Percentiles rank a stretch among this genome's conserved stretches.
Evolutionary conservation across 2,888 invertebrate genomes (phyloP).

Genomic region (Linyphia triangularis): DNA sequence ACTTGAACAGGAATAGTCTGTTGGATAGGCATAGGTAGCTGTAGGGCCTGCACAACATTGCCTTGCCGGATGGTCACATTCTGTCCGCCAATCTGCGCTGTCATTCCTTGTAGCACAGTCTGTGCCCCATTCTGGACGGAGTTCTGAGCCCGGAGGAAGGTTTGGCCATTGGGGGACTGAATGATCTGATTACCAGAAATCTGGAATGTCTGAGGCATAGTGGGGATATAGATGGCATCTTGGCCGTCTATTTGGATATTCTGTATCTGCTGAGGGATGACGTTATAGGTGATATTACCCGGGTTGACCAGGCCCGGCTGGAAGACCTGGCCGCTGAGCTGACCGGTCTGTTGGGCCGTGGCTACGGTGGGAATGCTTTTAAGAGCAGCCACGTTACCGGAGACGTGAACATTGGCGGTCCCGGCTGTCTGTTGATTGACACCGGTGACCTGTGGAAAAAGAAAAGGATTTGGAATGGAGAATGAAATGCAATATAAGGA

Average conservation of each 20-base stretch:
- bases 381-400: constrained; percentile 72
- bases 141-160: constrained; percentile 82
- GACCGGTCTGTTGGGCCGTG: constrained; percentile 78
- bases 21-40: constrained; percentile 79
- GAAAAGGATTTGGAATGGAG: too few species aligned
- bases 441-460: constrained; percentile 78
- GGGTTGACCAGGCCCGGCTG: constrained; percentile 68
- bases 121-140: constrained; percentile 71
- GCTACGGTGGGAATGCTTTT: constrained; percentile 68
- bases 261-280: constrained; percentile 86
- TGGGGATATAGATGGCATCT: constrained; percentile 93
- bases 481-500: too few species aligned
- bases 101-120: constrained; percentile 73
- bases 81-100: constrained; percentile 82
- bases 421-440: constrained; percentile 69
- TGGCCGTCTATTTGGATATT: constrained; percentile 90
- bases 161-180: constrained; percentile 84
- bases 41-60: constrained; percentile 76
- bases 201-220: constrained; percentile 76
- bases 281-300: constrained; percentile 81
- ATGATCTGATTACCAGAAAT: constrained; percentile 76
- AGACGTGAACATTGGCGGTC: constrained; percentile 71
- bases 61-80: constrained; percentile 86
- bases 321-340: constrained; percentile 81
- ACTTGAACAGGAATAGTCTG: constrained; percentile 85